Evolutionary conservation across 2,797 vertebrate species (phyloP), one percentile per base, ranked within the genome.

Genomic region (Phaenicophaeus curvirostris): DNA sequence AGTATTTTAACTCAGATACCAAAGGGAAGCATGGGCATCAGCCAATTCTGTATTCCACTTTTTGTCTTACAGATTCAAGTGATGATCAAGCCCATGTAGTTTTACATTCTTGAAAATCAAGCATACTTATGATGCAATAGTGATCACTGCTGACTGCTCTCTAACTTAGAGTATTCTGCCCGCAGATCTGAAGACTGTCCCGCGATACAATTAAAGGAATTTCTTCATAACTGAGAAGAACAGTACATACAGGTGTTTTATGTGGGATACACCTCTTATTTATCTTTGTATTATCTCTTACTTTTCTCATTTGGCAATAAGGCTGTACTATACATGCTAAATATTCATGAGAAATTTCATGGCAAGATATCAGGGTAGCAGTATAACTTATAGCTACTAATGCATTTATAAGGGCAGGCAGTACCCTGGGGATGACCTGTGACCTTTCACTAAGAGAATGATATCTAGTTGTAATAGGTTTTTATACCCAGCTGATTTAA

Each of bases 401-500:
- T 54, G 25, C 13, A 89, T 88, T 93, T 89, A 90, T 88, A 89
- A 94, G 61, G 50, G 65, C 62, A 95, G 59, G 16, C 51, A 66
- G 42, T 63, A 91, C 89, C 86, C 92, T 74, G 42, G 73, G 82
- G 71, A 96, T 95, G 86, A 96, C 95, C 88, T 82, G 85, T 81
- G 67, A 95, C 89, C 85, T 96, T 96, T 90, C 68, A 50, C 46
- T 79, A 86, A 87, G n/a, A 95, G 79, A 58, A 89, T 81, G 79
- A 75, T 50, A 93, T 93, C 39, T 84, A 85, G 46, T 71, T 80
- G 30, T 85, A 84, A 85, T 68, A 59, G 27, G 19, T 41, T 94
- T 87, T 95, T 94, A 94, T 87, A 87, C 74, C n/a, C 84, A 93
- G 25, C 17, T 83, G 85, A 90, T 86, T 95, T 94, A 93, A 97